phyloP scores from a whole-genome alignment of 1,140 invertebrate species.

The Odontomachus brunneus region DNA sequence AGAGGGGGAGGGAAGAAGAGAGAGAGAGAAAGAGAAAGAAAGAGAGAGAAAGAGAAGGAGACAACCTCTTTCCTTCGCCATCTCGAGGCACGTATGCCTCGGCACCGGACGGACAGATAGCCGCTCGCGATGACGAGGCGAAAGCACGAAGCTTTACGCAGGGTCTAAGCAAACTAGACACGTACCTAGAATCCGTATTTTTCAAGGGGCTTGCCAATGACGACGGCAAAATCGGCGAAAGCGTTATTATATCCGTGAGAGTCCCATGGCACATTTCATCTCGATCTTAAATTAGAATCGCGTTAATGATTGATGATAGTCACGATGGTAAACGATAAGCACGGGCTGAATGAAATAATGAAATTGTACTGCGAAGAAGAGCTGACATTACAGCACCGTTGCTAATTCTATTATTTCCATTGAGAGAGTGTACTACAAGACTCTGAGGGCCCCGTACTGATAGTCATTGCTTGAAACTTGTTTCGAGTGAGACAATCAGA shows the following conservation, averaged over 20 bases:
- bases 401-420: no score
- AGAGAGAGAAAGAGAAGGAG: no score
- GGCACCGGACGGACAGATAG: slow-evolving; percentile 74
- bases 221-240: background rate
- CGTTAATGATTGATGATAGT: background rate
- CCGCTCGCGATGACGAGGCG: slow-evolving; percentile 73
- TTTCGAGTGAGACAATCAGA: no score
- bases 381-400: no score
- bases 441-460: no score
- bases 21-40: slow-evolving; percentile 34
- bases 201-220: slow-evolving; percentile 6
- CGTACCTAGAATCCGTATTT: slow-evolving; percentile 24
- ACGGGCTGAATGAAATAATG: no score
- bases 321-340: background rate
- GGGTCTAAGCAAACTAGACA: slow-evolving; percentile 29
- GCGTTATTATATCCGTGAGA: background rate
- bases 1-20: background rate
- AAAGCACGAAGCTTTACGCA: slow-evolving; percentile 50
- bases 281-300: background rate
- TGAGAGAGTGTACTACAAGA: no score
- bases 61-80: slow-evolving; percentile 58
- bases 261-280: background rate
- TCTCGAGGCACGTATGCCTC: slow-evolving; percentile 72
- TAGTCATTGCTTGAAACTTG: no score
- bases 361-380: no score